Base-by-base conservation (phyloP, 2,113 vertebrate genomes). In the Malurus cyaneus region DNA sequence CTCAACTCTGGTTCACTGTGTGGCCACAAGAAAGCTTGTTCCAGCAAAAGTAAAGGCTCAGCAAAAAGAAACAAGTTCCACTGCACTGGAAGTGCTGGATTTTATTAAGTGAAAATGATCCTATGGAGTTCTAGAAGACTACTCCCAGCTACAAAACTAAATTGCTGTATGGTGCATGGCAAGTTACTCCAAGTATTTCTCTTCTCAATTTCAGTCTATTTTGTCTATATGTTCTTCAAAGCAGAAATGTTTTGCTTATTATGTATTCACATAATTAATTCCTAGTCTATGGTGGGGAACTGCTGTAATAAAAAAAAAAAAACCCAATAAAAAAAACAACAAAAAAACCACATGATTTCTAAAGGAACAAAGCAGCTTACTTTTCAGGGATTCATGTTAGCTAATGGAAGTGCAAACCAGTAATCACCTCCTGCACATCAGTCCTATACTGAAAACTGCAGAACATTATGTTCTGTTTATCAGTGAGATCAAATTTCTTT, bases 51-150 rank as follows among this genome's bases (percentile, higher is more conserved):
- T n/a, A 82, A 94, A 82, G 78, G 41, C 78, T 95, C 69, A 78
- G 50, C 53, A 91, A 80, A 94, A 88, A 82, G 52, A 78, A 76
- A 70, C 16, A 82, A 88, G 86, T 92, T 80, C 32, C 42, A 88
- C 42, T 74, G 24, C 16, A 32, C 13, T 86, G n/a, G 46, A 86
- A 90, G 64, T 86, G 56, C 71, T 93, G 90, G 67, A 62, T 92
- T 93, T 69, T 90, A 88, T 88, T 92, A 93, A 62, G 52, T 92
- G 88, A 92, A 94, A 92, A 82, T 24, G 50, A 93, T 76, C 91
- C 50, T 80, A 6, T 34, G 25, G 82, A 74, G 36, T 36, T 87
- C 46, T 14, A 76, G 34, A 92, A 49, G 12, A 31, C 12, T 39
- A 77, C 39, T 74, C 66, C 17, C 39, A 53, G n/a, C 28, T 57